These are phyloP conservation scores for Hydractinia symbiolongicarpus DNA, from an alignment of 30 jellyfish, hydroid and myxozoan species.

Conservation along the genomic window DNA sequence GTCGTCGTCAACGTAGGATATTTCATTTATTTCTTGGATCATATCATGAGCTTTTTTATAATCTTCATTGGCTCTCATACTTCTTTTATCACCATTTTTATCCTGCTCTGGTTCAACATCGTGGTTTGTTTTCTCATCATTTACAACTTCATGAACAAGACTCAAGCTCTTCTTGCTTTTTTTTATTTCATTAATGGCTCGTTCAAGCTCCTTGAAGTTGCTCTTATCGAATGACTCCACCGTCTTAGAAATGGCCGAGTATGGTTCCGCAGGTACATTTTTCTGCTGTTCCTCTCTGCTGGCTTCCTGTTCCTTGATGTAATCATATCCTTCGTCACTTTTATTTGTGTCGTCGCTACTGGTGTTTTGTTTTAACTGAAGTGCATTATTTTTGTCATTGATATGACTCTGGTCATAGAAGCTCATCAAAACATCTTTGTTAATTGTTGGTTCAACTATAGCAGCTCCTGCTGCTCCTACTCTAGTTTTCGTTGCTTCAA, in stretches of 20 bases:
- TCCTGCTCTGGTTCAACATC: neutral
- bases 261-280: neutral
- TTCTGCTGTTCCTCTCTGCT: neutral
- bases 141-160: conserved; percentile 13
- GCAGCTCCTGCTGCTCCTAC: neutral
- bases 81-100: conserved; percentile 16
- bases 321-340: conserved; percentile 18
- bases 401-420: neutral
- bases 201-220: conserved; percentile 15
- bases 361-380: neutral
- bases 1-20: neutral
- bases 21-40: neutral
- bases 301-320: neutral
- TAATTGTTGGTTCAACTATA: neutral
- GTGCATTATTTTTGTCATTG: neutral
- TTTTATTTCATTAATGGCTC: conserved; percentile 25
- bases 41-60: conserved; percentile 3
- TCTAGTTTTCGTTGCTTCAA: neutral
- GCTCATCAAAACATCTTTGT: neutral
- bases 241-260: neutral
- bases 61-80: neutral
- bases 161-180: neutral
- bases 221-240: neutral
- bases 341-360: conserved; percentile 14
- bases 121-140: neutral